Evolutionary conservation across 2,888 invertebrate genomes (phyloP), one percentile per base, ranked within the genome.

Genomic region (Himalopsyche japonica): DNA sequence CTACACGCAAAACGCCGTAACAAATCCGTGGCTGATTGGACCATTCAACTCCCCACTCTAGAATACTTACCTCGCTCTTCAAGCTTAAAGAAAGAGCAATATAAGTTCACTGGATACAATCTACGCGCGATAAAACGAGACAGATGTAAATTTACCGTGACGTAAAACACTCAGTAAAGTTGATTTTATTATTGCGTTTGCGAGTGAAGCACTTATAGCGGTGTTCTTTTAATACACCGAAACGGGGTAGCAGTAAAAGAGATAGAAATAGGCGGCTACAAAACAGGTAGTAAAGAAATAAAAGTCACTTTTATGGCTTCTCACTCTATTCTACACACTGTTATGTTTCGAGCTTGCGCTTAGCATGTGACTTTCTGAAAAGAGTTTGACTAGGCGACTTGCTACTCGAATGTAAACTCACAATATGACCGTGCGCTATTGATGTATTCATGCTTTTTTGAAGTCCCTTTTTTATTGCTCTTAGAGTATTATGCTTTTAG

Each of bases 221-320:
- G 88, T 91, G 87, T 89, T 92, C 87, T 87, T 88, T 86, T 86
- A 83, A 85, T 81, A 84, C 85, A 81, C 79, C 81, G 84, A 77
- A 83, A 83, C 76, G 86, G 76, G 79, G 85, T 18, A 87, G 88
- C 87, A 86, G 88, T 87, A 90, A 92, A 88, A 88, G 91, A 88
- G 90, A 92, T 88, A 89, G 90, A 88, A 88, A 88, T 88, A 90
- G 88, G 89, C 89, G 90, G 91, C 92, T 91, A 92, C 92, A 92
- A 92, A 92, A 92, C 92, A 92, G 92, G 92, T 92, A 92, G 92
- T 92, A 92, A 92, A 92, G 92, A 92, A 92, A 93, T 93, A 92
- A 92, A 92, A 92, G 92, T 92, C 92, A 93, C 92, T 92, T 93
- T 93, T 93, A 93, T 90, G 92, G 92, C 92, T 92, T 93, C 92